Evolutionary conservation across 2,113 vertebrate species (phyloP).

Genomic region (Brevimyrus niger): DNA sequence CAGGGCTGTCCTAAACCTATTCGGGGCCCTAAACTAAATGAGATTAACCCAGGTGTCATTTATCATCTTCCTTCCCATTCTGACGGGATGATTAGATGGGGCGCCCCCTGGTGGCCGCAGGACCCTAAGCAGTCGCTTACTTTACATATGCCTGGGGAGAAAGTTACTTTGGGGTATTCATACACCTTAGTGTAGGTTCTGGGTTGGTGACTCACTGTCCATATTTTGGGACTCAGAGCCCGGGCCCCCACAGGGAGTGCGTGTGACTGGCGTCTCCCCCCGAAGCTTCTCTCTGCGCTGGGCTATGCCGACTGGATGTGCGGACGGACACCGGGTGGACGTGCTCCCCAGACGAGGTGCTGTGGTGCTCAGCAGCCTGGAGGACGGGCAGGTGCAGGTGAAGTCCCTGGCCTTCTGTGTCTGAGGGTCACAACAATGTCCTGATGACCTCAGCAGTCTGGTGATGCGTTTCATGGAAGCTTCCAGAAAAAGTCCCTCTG

Average conservation of each 20-base stretch:
- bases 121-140: background rate
- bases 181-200: background rate
- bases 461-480: background rate
- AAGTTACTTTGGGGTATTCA: background rate
- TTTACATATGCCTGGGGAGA: background rate
- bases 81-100: background rate
- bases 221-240: conserved; percentile 51
- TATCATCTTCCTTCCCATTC: background rate
- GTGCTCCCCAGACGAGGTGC: conserved; percentile 62
- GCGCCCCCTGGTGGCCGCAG: background rate
- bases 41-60: background rate
- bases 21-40: background rate
- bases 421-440: background rate
- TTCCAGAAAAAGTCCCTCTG: background rate
- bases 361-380: conserved; percentile 63
- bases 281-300: conserved; percentile 65
- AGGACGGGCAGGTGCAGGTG: conserved; percentile 69
- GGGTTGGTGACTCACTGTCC: background rate
- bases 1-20: background rate
- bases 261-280: conserved; percentile 55
- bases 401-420: background rate
- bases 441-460: background rate
- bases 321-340: conserved; percentile 64
- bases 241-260: conserved; percentile 52
- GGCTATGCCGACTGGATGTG: conserved; percentile 52